Percentiles rank a stretch among this genome's conserved stretches.
phyloP scores from a whole-genome alignment of 2,113 vertebrate genomes.

The Oncorhynchus keta region DNA sequence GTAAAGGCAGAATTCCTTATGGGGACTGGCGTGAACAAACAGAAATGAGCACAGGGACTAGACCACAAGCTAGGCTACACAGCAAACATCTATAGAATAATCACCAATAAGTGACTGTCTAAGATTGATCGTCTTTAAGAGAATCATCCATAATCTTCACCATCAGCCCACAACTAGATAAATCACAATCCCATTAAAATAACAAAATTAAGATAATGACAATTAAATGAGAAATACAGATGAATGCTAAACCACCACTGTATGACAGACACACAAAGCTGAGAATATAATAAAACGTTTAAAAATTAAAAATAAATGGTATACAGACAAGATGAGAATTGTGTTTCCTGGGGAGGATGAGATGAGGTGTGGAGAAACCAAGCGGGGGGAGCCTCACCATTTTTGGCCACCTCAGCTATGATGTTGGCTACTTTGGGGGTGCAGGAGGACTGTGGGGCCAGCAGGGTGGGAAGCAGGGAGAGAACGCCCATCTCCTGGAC shows the following conservation, averaged over 20 bases:
- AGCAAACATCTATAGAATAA: background rate
- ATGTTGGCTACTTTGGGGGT: constrained; percentile 95
- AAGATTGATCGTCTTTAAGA: too few relatives aligned
- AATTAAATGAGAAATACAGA: background rate
- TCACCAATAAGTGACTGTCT: background rate
- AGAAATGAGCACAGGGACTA: background rate
- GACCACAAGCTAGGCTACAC: background rate
- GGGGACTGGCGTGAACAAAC: background rate
- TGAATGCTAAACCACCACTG: background rate
- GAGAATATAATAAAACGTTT: constrained; percentile 41
- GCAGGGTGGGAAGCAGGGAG: constrained; percentile 81
- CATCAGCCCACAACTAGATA: background rate
- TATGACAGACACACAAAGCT: background rate
- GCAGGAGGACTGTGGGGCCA: constrained; percentile 85
- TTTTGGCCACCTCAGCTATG: constrained; percentile 98
- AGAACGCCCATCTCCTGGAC: constrained; percentile 91
- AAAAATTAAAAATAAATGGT: background rate
- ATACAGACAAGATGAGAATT: constrained; percentile 73
- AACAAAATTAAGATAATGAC: background rate
- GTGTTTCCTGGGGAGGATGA: background rate
- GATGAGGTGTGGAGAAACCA: background rate
- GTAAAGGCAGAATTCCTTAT: background rate
- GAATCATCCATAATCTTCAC: background rate
- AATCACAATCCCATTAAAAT: background rate
- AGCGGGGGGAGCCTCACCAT: constrained; percentile 78